Conservation (phyloP, 1,140 invertebrate species). For the Hormaphis cornu region DNA sequence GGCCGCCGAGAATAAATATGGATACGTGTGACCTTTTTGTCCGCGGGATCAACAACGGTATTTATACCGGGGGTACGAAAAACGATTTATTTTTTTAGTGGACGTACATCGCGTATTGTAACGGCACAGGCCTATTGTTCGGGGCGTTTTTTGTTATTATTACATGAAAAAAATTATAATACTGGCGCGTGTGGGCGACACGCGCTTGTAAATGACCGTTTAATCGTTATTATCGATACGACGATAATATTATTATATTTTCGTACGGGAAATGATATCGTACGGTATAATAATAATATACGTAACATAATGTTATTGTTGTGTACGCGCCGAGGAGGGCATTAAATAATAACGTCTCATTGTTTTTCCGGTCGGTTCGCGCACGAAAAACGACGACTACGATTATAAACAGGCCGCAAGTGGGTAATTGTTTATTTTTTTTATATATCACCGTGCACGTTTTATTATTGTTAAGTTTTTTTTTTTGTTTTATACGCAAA, state of each 20-base stretch:
- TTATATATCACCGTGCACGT: too few species aligned
- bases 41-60: too few species aligned
- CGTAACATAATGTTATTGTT: neutral
- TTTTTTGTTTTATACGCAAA: conserved; percentile 15
- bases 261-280: neutral
- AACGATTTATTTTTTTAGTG: too few species aligned
- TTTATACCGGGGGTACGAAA: too few species aligned
- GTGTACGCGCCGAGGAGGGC: neutral
- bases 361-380: neutral
- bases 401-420: neutral
- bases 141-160: neutral
- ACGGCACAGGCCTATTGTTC: too few species aligned
- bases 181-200: conserved; percentile 7
- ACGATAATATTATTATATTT: neutral
- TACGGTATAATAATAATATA: neutral
- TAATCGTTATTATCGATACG: conserved; percentile 19
- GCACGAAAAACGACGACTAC: neutral
- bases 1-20: too few species aligned
- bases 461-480: neutral
- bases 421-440: neutral
- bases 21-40: too few species aligned
- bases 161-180: neutral
- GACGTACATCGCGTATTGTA: too few species aligned
- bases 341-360: conserved; percentile 18
- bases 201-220: conserved; percentile 7